Percentiles rank a stretch among this genome's conserved stretches.
phyloP scores from a whole-genome alignment of 2,888 invertebrate genomes.

The Aricia artaxerxes region DNA sequence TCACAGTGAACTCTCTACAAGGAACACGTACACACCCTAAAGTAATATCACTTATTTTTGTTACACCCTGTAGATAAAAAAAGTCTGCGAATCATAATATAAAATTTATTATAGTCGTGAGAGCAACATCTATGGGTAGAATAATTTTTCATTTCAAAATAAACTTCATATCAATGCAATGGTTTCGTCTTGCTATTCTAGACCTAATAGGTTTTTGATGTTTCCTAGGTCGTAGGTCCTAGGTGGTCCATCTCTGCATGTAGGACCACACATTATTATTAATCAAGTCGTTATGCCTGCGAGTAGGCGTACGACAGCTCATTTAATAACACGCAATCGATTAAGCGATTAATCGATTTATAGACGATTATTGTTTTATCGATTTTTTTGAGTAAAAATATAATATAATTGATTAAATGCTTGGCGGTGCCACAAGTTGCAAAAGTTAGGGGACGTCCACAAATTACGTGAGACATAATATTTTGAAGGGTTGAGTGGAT shows the following conservation, averaged over 20 bases:
- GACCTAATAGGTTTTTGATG: not conserved
- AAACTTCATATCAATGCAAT: not conserved
- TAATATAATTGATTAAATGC: no score
- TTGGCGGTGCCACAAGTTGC: no score
- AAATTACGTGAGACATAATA: no score
- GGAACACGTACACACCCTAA: no score
- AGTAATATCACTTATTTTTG: no score
- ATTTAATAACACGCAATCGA: not conserved
- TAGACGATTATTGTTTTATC: not conserved
- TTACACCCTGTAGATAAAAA: no score
- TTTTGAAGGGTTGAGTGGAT: no score
- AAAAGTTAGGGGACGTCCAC: no score
- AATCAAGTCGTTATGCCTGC: not conserved
- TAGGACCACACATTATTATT: slow-evolving; percentile 11
- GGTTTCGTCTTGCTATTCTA: not conserved
- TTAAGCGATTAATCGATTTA: slow-evolving; percentile 1
- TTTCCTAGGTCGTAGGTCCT: not conserved
- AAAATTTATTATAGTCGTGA: no score
- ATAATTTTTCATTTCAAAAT: not conserved
- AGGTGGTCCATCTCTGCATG: slow-evolving; percentile 5
- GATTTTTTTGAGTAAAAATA: not conserved
- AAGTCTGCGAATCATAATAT: no score
- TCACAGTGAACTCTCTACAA: no score
- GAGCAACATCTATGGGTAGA: no score
- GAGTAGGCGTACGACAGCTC: not conserved